Base-by-base conservation (phyloP, 1,140 invertebrate genomes). In the Brachionus plicatilis region DNA sequence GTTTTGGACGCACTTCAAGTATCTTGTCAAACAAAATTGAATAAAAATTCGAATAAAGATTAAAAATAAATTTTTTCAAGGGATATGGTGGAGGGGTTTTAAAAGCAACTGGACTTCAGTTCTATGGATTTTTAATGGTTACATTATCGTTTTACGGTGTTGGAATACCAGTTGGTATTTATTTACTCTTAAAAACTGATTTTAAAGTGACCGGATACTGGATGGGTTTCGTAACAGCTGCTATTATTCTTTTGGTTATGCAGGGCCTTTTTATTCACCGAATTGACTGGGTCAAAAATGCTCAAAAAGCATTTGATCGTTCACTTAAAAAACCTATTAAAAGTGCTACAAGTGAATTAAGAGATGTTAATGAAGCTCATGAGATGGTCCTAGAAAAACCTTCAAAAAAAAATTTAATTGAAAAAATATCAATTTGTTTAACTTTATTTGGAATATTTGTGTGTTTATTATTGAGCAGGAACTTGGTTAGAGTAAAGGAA, bases 101-200 rank as follows among this genome's bases (percentile, higher is more conserved):
- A 66, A 68, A 60, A 56, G 60, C 60, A 17, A 70, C 50, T 7
- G 82, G 82, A 20, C 43, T 37, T 5, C 82, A 84, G 17, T 47
- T 8, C 7, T 68, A 70, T 24, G 82, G 82, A 3, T 53, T 72
- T 50, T 9, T 84, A 8, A 53, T 75, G 43, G 53, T 70, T 20
- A 47, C 47, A 29, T 11, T 84, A 14, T 17, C 43, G 0, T 84
- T 70, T 84, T 84, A 84, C 41, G 29, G 66, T 1, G 33, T 84
- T 29, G 65, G 65, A 17, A 70, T 75, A 37, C 82, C 82, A 29
- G n/a, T 84, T 33, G 82, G 82, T 7, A n/a, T 70, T 20, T 70
- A 24, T 70, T 56, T 84, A 8, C 20, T 84, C 0, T 24, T 84
- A 27, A 84, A 43, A 72, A 84, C 82, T 37, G 43, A 76, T 50